These are phyloP conservation scores for Lepidurus couesii DNA, from an alignment of 1,140 invertebrate genomes.

Conservation along the genomic window DNA sequence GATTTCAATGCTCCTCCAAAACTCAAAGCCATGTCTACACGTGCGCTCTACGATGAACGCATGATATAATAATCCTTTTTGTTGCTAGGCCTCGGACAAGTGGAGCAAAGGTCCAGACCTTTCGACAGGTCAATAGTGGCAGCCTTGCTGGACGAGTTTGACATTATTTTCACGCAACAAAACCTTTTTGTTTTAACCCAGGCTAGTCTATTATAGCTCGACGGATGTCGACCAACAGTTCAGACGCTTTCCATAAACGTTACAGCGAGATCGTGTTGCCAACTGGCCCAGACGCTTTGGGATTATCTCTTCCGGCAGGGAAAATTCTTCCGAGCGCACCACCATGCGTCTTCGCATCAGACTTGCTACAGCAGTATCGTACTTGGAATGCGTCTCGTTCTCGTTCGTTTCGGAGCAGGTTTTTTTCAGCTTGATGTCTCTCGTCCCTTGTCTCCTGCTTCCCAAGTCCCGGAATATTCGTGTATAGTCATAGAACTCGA, in stretches of 20 bases:
- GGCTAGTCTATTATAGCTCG: not conserved
- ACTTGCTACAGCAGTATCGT: not conserved
- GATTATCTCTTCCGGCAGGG: not conserved
- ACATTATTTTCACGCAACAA: not conserved
- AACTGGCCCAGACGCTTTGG: not conserved
- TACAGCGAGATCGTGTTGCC: not conserved
- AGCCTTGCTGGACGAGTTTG: not conserved
- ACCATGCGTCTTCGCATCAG: not conserved
- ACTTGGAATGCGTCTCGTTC: not conserved
- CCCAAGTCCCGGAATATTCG: not conserved
- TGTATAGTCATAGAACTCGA: not conserved
- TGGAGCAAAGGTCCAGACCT: no score
- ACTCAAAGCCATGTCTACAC: no score
- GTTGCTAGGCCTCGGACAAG: no score
- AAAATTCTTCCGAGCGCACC: not conserved
- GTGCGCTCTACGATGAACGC: no score
- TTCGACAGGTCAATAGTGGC: no score
- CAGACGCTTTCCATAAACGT: not conserved
- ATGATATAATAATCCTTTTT: no score
- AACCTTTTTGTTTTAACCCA: not conserved
- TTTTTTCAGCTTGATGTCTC: constrained; percentile 1
- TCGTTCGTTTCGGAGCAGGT: not conserved
- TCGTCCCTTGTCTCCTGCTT: not conserved
- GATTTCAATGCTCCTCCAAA: no score
- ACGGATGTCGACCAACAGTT: not conserved